phyloP scores from a whole-genome alignment of 2,888 invertebrate species.

The Cryptocheilus praepositus region DNA sequence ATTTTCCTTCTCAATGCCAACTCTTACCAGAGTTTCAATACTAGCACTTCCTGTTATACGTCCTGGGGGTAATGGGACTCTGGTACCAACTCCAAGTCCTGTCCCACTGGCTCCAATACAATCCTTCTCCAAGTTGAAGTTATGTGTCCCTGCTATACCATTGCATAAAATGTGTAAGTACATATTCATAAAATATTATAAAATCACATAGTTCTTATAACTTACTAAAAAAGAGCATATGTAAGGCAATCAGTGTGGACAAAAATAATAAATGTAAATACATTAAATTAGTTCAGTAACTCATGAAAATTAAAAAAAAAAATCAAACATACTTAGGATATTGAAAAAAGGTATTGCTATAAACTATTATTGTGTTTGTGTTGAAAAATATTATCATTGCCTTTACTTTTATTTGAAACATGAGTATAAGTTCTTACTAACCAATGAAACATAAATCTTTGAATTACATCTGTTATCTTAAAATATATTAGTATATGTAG shows the following conservation, averaged over 20 bases:
- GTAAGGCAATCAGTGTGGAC: too few species aligned
- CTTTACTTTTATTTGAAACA: too few species aligned
- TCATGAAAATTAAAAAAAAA: too few species aligned
- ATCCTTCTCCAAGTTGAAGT: conserved; percentile 77
- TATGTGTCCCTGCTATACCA: conserved; percentile 66
- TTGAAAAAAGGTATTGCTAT: too few species aligned
- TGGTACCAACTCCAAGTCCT: conserved; percentile 82
- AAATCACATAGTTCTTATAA: too few species aligned
- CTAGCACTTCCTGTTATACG: conserved; percentile 96
- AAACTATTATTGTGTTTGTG: too few species aligned
- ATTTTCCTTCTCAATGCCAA: conserved; percentile 95
- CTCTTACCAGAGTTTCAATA: conserved; percentile 91
- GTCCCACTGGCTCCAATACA: conserved; percentile 87
- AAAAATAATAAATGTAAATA: too few species aligned
- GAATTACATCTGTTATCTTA: background rate
- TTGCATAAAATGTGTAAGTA: conserved; percentile 12
- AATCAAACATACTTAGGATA: too few species aligned
- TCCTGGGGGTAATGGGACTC: conserved; percentile 88
- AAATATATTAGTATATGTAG: conserved; percentile 1
- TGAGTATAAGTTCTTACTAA: background rate
- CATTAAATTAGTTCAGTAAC: too few species aligned
- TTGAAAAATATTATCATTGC: too few species aligned
- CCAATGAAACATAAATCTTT: background rate
- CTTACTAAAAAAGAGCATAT: too few species aligned
- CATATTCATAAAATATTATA: background rate